Evolutionary conservation across 2,113 vertebrate species (phyloP).

Genomic region (Chlorocebus sabaeus): DNA sequence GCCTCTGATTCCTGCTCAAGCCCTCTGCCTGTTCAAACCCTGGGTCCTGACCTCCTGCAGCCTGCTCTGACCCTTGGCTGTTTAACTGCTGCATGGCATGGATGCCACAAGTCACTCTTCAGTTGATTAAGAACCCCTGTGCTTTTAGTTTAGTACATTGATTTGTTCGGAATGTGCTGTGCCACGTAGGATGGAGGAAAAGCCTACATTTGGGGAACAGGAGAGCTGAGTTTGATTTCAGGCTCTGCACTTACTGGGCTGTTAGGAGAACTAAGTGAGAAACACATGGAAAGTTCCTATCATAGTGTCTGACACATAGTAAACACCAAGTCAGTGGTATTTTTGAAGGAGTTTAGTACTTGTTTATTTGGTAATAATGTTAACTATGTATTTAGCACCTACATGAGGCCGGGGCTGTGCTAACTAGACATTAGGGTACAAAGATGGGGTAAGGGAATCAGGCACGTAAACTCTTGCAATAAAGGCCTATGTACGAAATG

Average conservation of each 20-base stretch:
- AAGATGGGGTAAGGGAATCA: background rate
- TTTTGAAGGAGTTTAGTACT: background rate
- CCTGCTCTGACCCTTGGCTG: background rate
- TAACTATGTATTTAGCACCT: constrained; percentile 5
- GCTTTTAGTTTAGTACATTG: background rate
- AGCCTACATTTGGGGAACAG: background rate
- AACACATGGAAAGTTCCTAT: background rate
- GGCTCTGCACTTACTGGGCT: background rate
- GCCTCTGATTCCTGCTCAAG: background rate
- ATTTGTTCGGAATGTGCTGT: background rate
- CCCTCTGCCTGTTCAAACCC: background rate
- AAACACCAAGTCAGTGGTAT: background rate
- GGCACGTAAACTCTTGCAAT: background rate
- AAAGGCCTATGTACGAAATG: background rate
- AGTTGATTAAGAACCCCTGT: background rate
- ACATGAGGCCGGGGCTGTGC: background rate
- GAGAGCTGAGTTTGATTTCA: background rate
- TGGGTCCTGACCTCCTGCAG: background rate
- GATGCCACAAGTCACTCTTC: background rate
- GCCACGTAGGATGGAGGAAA: background rate
- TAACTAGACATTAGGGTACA: background rate
- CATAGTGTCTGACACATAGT: background rate
- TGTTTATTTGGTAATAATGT: constrained; percentile 28
- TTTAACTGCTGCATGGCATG: background rate
- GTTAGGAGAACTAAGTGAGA: background rate